phyloP scores from a whole-genome alignment of 2,888 invertebrate genomes.

The Catonia carolina region DNA sequence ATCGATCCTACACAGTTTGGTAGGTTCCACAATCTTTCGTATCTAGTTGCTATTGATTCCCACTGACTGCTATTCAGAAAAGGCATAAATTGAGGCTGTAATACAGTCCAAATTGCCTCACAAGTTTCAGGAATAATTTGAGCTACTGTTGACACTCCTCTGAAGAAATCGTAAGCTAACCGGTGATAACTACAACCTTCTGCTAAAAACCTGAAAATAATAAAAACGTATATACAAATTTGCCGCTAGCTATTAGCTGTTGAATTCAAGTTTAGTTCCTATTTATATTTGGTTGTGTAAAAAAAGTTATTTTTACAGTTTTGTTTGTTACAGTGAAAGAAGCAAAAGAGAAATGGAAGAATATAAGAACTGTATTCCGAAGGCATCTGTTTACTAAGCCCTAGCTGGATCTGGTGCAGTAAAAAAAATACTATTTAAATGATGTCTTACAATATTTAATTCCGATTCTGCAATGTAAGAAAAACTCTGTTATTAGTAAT shows the following conservation, averaged over 20 bases:
- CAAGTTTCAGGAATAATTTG: conserved; percentile 1
- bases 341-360: conserved; percentile 3
- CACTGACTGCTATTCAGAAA: too few species aligned
- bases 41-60: too few species aligned
- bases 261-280: background rate
- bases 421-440: background rate
- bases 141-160: conserved; percentile 2
- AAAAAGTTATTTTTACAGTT: background rate
- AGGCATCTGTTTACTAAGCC: too few species aligned
- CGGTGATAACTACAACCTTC: conserved; percentile 2
- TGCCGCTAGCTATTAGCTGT: background rate
- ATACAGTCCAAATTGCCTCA: too few species aligned
- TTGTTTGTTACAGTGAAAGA: conserved; percentile 7
- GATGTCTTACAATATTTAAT: conserved; percentile 2
- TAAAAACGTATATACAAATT: background rate
- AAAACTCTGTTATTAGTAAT: background rate
- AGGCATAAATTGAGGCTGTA: too few species aligned
- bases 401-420: too few species aligned
- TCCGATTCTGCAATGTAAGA: background rate
- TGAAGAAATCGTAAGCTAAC: conserved; percentile 1
- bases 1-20: too few species aligned
- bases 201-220: conserved; percentile 2
- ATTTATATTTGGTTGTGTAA: background rate
- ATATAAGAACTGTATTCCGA: too few species aligned
- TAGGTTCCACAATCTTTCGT: too few species aligned